These are phyloP conservation scores for Lydus trimaculatus DNA, from an alignment of 2,888 invertebrate species.

Conservation along the genomic window DNA sequence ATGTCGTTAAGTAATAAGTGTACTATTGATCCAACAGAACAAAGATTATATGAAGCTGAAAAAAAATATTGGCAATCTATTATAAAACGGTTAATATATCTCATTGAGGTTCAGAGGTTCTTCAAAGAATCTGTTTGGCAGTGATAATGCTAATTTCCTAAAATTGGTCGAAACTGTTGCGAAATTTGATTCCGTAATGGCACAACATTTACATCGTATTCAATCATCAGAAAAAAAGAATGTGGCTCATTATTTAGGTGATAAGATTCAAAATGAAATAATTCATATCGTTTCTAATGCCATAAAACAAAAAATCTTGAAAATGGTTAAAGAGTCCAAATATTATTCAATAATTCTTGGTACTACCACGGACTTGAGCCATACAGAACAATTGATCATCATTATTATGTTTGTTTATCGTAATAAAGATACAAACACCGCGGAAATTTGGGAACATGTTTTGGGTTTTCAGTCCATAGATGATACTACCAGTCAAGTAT, in stretches of 20 bases:
- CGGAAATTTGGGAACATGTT: conserved; percentile 33
- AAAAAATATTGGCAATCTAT: no score
- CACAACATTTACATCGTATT: conserved; percentile 11
- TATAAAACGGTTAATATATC: no score
- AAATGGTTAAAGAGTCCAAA: conserved; percentile 20
- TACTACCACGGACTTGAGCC: conserved; percentile 39
- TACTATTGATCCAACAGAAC: no score
- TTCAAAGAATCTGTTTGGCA: no score
- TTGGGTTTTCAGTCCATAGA: conserved; percentile 32
- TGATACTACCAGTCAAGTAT: conserved; percentile 34
- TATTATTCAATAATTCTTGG: conserved; percentile 45
- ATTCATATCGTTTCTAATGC: background rate
- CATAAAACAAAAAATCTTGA: conserved; percentile 14
- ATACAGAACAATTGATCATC: conserved; percentile 40
- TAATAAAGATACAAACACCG: conserved; percentile 9
- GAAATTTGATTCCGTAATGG: conserved; percentile 22
- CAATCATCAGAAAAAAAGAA: background rate
- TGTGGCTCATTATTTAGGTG: background rate
- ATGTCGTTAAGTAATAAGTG: no score
- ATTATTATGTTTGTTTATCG: conserved; percentile 31
- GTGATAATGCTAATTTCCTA: background rate
- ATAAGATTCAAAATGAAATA: background rate
- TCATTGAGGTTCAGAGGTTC: no score
- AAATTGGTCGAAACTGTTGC: background rate
- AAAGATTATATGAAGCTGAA: no score